These are phyloP conservation scores for Xyrichtys novacula DNA, from an alignment of 2,797 vertebrate species.

Conservation along the genomic window DNA sequence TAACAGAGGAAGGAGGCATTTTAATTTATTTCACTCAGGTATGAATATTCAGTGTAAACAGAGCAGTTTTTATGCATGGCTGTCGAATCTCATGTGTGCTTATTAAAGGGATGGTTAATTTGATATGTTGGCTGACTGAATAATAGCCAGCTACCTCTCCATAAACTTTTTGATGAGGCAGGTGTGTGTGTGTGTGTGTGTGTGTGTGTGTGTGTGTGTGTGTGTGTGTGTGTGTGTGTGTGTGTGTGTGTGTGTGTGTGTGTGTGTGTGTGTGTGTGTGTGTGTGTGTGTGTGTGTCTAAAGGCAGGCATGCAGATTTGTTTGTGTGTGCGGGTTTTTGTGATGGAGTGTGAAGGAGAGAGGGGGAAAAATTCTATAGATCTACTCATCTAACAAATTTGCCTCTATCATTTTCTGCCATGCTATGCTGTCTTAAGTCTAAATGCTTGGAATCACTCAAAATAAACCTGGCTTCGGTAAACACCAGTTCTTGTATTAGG, in stretches of 20 bases:
- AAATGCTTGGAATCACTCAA: conserved; percentile 4
- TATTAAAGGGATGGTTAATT: conserved; percentile 79
- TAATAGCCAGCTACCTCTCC: conserved; percentile 72
- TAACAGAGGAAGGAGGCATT: conserved; percentile 69
- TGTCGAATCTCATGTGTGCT: conserved; percentile 84
- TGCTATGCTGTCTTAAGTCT: background rate
- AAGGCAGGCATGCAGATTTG: conserved; percentile 20
- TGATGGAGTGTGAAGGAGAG: conserved; percentile 13
- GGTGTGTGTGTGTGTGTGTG: conserved; percentile 41
- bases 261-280: conserved; percentile 40
- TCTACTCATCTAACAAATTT: conserved; percentile 12
- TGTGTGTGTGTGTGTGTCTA: conserved; percentile 39
- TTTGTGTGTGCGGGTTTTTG: conserved; percentile 19
- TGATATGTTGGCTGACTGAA: conserved; percentile 72
- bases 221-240: conserved; percentile 41
- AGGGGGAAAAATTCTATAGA: conserved; percentile 9
- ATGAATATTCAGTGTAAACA: conserved; percentile 86
- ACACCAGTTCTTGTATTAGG: conserved; percentile 2
- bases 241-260: conserved; percentile 39
- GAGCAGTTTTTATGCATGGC: conserved; percentile 70
- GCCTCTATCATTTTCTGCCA: conserved; percentile 23
- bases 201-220: conserved; percentile 42
- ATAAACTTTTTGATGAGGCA: conserved; percentile 68
- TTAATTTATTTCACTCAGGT: conserved; percentile 72
- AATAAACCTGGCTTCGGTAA: conserved; percentile 6